Base-by-base conservation (phyloP, 2,888 invertebrate genomes). In the Drosophila barbarae region DNA sequence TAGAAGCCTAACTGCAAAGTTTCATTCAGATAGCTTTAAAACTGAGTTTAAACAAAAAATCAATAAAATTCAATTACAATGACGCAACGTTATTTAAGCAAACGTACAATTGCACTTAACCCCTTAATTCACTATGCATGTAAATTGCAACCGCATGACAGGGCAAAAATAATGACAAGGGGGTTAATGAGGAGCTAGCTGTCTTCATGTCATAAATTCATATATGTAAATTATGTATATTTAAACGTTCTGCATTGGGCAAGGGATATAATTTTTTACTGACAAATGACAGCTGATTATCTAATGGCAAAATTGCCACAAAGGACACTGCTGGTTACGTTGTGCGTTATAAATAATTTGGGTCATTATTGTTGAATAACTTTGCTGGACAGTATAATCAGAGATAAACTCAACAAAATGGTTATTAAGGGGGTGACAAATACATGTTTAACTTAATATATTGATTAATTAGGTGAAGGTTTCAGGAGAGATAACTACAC, bases 401-500 rank as follows among this genome's bases (percentile, higher is more conserved):
- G 34, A 12, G 32, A 30, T 30, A 26, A n/a, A 23, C 4, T 41
- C 41, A 7, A 41, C 23, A 18, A 4, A 30, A 10, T 30, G 30
- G 10, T 10, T 10, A n/a, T 26, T n/a, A 42, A n/a, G 42, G 15
- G 26, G 3, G 15, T 28, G 44, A 28, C 10, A 44, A 28, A 1
- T 44, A 10, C n/a, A 28, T 10, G 10, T 6, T 46, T 46, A 12
- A 7, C 18, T 13, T 13, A 12, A 18, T 18, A 5, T 46, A 46
- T 46, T 18, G 2, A 21, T n/a, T 26, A n/a, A 5, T 41, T n/a
- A 2, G 21, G 4, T 6, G 2, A 2, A 10, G n/a, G 2, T 9
- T 10, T 13, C 0, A 5, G 0, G 1, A 1, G 1, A 10, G 15
- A 28, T 3, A 3, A 10, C 2, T 15, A 53, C 91, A 90, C 88